Percentiles rank a stretch among this genome's conserved stretches.
phyloP scores from a whole-genome alignment of 2,113 vertebrate genomes.

The Cepphus grylle region DNA sequence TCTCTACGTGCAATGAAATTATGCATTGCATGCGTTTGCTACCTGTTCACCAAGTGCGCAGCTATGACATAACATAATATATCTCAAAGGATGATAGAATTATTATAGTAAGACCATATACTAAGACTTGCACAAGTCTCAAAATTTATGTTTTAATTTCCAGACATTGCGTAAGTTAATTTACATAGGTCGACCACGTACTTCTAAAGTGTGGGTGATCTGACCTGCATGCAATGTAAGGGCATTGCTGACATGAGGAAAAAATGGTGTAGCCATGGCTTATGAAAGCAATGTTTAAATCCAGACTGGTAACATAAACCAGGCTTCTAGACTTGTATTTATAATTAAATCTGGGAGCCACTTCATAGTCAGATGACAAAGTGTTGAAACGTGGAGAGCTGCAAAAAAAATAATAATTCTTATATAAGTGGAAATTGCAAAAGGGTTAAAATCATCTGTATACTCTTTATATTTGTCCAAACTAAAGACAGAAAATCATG shows the following conservation, averaged over 20 bases:
- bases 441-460: neutral
- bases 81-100: neutral
- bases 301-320: neutral
- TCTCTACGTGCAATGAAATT: neutral
- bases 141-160: neutral
- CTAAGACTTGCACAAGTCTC: neutral
- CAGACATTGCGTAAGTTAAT: neutral
- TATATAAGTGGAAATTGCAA: neutral
- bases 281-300: neutral
- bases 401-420: neutral
- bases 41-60: neutral
- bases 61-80: neutral
- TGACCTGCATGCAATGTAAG: neutral
- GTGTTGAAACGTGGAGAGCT: neutral
- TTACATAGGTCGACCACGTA: neutral
- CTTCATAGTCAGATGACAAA: conserved; percentile 15
- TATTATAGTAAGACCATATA: neutral
- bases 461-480: neutral
- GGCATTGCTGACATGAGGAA: neutral
- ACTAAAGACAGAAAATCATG: neutral
- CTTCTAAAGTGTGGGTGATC: neutral
- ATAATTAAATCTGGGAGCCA: neutral
- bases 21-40: neutral
- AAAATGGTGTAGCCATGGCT: neutral
- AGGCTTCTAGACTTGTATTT: neutral